A percentile compares a stretch with the other conserved stretches of the same genome.
These are phyloP conservation scores for Ochropleura plecta DNA, from an alignment of 2,888 invertebrate species.

Conservation along the genomic window DNA sequence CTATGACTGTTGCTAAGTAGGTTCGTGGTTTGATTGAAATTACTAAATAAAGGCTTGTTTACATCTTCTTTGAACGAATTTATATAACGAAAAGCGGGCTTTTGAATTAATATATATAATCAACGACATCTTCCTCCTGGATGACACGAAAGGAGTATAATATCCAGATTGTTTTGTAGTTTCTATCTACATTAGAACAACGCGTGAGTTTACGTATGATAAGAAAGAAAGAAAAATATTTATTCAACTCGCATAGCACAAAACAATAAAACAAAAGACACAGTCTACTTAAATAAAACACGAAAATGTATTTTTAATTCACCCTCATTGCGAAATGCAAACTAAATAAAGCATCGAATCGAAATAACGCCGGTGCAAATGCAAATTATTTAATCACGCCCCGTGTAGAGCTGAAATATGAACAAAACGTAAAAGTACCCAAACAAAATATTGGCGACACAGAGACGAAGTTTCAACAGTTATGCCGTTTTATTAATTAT, in stretches of 20 bases:
- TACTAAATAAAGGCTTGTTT: background rate
- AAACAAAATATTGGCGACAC: slow-evolving; percentile 64
- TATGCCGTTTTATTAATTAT: slow-evolving; percentile 70
- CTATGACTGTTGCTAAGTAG: background rate
- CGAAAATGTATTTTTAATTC: slow-evolving; percentile 54
- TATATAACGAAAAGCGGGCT: background rate
- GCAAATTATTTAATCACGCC: slow-evolving; percentile 77
- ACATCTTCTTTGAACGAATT: background rate
- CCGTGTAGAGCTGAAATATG: slow-evolving; percentile 64
- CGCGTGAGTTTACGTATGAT: background rate
- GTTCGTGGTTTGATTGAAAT: background rate
- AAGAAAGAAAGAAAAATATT: background rate
- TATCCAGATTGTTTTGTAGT: background rate
- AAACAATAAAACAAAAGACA: slow-evolving; percentile 5
- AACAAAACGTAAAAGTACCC: slow-evolving; percentile 67
- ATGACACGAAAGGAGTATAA: background rate
- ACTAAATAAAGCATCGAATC: slow-evolving; percentile 63
- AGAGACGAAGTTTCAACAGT: slow-evolving; percentile 63
- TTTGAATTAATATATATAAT: background rate
- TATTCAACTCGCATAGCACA: no score
- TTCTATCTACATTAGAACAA: background rate
- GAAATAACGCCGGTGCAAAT: slow-evolving; percentile 68
- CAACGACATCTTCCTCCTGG: background rate
- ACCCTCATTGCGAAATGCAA: slow-evolving; percentile 54
- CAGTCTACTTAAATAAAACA: slow-evolving; percentile 49